A percentile compares a stretch with the other conserved stretches of the same genome.
phyloP scores from a whole-genome alignment of 2,797 vertebrate species.

The Hippocampus kuda region DNA sequence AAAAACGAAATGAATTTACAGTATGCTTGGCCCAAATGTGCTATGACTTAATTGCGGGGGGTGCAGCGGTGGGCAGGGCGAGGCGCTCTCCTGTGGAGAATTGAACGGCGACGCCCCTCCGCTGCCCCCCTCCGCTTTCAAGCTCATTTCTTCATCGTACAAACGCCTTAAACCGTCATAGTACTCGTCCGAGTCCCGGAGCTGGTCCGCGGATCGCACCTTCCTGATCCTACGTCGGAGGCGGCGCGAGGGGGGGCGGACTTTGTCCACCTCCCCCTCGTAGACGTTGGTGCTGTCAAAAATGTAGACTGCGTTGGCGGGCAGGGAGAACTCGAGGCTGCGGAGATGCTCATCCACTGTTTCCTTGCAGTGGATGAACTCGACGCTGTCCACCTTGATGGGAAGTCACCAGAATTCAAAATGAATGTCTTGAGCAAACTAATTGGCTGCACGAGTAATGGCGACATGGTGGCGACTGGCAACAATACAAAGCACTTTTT shows the following conservation, averaged over 20 bases:
- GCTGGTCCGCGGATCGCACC: not conserved
- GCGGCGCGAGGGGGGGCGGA: conserved; percentile 1
- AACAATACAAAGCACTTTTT: not conserved
- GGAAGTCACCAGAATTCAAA: not conserved
- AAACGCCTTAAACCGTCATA: conserved; percentile 63
- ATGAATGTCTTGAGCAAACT: not conserved
- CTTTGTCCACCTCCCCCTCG: conserved; percentile 18
- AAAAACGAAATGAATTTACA: not conserved
- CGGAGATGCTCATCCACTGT: conserved; percentile 62
- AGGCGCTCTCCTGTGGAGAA: conserved; percentile 30
- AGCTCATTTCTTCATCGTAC: conserved; percentile 47
- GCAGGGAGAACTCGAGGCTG: conserved; percentile 49
- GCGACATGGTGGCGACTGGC: not conserved
- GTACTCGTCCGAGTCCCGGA: conserved; percentile 55
- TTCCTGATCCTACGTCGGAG: conserved; percentile 7
- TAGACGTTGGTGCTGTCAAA: conserved; percentile 47
- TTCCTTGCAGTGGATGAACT: conserved; percentile 70
- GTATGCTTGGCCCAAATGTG: not conserved
- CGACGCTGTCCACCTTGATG: conserved; percentile 54
- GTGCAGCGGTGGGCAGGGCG: conserved; percentile 61
- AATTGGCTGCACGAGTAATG: not conserved
- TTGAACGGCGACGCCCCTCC: conserved; percentile 4
- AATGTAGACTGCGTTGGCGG: conserved; percentile 59
- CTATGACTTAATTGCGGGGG: conserved; percentile 41
- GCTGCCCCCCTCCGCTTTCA: not conserved